Conservation (phyloP, 1,140 invertebrate species). For the Augochlora pura region DNA sequence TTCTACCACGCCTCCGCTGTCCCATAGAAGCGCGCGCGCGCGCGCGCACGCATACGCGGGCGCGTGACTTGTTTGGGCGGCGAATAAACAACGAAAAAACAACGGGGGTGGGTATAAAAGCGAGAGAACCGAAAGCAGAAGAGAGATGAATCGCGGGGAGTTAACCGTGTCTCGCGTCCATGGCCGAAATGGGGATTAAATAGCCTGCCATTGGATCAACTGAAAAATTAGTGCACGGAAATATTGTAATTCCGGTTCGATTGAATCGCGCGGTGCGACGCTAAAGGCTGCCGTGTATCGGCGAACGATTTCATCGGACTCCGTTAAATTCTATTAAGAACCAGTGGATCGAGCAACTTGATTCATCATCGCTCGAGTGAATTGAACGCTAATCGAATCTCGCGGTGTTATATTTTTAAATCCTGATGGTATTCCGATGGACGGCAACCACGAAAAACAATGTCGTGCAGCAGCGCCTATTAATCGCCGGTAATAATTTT, state of each 20-base stretch:
- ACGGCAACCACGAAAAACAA: neutral
- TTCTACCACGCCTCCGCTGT: neutral
- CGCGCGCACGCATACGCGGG: neutral
- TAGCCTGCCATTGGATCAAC: neutral
- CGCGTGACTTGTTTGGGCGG: neutral
- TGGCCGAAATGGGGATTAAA: conserved; percentile 27
- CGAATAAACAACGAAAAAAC: no score
- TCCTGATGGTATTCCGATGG: no score
- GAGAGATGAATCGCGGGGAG: conserved; percentile 1
- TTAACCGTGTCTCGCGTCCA: conserved; percentile 2
- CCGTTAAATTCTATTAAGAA: conserved; percentile 12
- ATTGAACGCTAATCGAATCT: neutral
- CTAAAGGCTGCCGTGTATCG: neutral
- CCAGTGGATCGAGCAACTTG: neutral
- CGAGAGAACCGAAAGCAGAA: neutral
- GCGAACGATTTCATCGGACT: conserved; percentile 16
- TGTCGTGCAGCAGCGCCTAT: neutral
- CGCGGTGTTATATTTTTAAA: no score
- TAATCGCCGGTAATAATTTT: neutral
- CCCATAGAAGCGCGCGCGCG: neutral
- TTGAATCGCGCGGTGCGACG: neutral
- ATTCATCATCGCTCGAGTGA: neutral
- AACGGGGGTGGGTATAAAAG: no score
- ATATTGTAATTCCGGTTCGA: neutral
- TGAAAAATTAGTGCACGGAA: neutral